Conservation (phyloP, 2,797 vertebrate genomes). For the Notolepis coatsorum region DNA sequence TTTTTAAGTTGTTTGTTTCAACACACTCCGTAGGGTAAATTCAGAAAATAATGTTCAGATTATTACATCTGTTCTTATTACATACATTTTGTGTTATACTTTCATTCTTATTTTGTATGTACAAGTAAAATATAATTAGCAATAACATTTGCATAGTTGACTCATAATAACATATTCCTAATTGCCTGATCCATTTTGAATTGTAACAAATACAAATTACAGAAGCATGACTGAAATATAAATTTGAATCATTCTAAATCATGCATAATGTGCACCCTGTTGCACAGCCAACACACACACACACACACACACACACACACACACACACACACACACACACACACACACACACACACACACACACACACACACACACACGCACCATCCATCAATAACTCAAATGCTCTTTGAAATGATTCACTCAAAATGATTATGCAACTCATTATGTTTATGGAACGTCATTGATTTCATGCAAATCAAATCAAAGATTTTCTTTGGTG, state of each 20-base stretch:
- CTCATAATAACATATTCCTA: conserved; percentile 26
- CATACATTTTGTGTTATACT: not conserved
- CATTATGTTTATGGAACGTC: conserved; percentile 37
- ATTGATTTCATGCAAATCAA: conserved; percentile 55
- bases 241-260: conserved; percentile 14
- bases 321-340: not conserved
- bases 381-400: conserved; percentile 43
- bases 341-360: not conserved
- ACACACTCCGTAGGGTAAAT: too few relatives aligned
- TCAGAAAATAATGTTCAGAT: too few relatives aligned
- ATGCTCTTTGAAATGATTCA: not conserved
- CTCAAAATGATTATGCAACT: conserved; percentile 12
- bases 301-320: not conserved
- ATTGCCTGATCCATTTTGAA: too few relatives aligned
- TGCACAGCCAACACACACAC: not conserved
- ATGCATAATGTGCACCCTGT: not conserved
- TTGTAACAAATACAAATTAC: conserved; percentile 12
- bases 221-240: conserved; percentile 3
- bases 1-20: too few relatives aligned
- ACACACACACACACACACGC: too few relatives aligned
- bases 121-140: not conserved
- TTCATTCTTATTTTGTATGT: not conserved
- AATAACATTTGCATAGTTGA: conserved; percentile 5
- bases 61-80: too few relatives aligned
- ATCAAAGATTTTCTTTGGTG: conserved; percentile 1